A percentile compares a stretch with the other conserved stretches of the same genome.
These are phyloP conservation scores for Dynastes tityus DNA, from an alignment of 2,888 invertebrate species.

Conservation along the genomic window DNA sequence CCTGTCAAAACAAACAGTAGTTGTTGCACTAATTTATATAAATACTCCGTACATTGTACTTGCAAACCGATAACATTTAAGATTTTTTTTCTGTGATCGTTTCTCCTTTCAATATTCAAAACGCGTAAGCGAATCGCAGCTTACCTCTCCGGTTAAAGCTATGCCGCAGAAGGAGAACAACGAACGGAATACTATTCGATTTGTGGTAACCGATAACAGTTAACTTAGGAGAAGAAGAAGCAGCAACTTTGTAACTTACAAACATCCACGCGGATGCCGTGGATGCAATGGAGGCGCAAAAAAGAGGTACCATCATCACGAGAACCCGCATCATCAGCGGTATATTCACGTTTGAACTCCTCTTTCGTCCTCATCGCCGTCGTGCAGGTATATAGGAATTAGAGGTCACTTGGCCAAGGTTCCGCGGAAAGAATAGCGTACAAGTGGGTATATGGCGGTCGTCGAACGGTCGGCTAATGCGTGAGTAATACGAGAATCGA, in stretches of 20 bases:
- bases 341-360: constrained; percentile 20
- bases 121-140: no score
- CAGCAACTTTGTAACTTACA: constrained; percentile 11
- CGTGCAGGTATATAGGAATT: constrained; percentile 13
- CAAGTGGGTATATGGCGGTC: constrained; percentile 24
- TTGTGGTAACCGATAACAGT: constrained; percentile 29
- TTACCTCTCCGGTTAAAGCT: neutral
- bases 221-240: constrained; percentile 23
- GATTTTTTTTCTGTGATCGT: no score
- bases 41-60: no score
- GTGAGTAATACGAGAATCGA: constrained; percentile 17
- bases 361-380: neutral
- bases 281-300: constrained; percentile 7
- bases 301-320: constrained; percentile 4
- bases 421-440: constrained; percentile 26
- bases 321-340: constrained; percentile 19
- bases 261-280: neutral
- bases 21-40: no score
- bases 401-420: constrained; percentile 33
- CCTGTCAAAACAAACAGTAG: no score
- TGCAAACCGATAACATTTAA: no score
- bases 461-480: neutral
- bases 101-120: no score
- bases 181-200: constrained; percentile 12
- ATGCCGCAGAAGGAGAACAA: constrained; percentile 27